Evolutionary conservation across 2,797 vertebrate species (phyloP), one percentile per base, ranked within the genome.

Genomic region (Molossus alvarezi): DNA sequence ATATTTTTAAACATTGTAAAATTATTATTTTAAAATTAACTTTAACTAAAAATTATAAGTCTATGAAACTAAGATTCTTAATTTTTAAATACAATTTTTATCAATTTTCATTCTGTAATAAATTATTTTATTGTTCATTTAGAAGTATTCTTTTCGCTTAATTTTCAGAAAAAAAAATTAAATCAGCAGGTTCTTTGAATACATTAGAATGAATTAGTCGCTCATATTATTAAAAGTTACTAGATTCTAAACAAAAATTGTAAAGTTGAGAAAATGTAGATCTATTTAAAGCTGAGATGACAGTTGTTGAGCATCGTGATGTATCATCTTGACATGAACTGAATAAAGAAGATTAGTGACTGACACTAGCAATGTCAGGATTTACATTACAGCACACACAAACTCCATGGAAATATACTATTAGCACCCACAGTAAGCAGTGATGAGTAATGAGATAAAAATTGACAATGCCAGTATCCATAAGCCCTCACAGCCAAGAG

Each of bases 391-490:
- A 95, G 98, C 97, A 98, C 98, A 98, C 95, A 97, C 97, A 98
- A 98, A 98, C 93, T 97, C 98, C 57, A 29, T 97, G 95, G 98
- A 98, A 98, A 98, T 98, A 97, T 96, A 98, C 97, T 98, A 97
- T 98, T 97, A 98, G 89, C 98, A 97, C 95, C 98, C n/a, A 58
- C 92, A 96, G 98, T 99, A 99, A 99, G 98, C 98, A 98, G 98
- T 80, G 98, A 99, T 99, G 98, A 99, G 98, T 98, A 98, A 98
- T 98, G 98, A 99, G 98, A 97, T 97, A 98, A 98, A 98, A 99
- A 98, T 98, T 99, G 99, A 99, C 99, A 98, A 97, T 98, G 98
- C 99, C 99, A 99, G 99, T 99, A 99, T 98, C 98, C 98, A 98
- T 99, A 99, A 99, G 98, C 98, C 98, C 98, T 98, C 98, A 97